These are phyloP conservation scores for Spisula solida DNA, from an alignment of 2,888 invertebrate species.

Conservation along the genomic window DNA sequence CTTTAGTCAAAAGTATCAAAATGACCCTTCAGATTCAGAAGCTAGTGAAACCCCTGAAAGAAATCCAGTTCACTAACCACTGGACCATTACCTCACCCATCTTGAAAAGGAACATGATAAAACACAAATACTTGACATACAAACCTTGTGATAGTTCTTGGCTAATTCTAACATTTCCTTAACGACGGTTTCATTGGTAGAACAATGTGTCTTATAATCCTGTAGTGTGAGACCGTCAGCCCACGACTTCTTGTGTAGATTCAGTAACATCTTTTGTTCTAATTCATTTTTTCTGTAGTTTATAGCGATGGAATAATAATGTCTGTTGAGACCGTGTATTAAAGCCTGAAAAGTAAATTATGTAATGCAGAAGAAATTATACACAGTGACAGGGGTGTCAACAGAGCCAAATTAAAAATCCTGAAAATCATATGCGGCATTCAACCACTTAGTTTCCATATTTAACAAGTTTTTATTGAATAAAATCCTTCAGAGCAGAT, in stretches of 20 bases:
- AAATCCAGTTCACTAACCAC: no score
- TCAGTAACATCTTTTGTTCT: slow-evolving; percentile 99
- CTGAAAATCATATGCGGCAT: not conserved
- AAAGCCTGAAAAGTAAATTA: slow-evolving; percentile 92
- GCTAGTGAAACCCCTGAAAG: no score
- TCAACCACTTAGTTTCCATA: not conserved
- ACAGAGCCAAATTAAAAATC: not conserved
- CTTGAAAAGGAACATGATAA: no score
- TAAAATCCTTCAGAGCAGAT: no score
- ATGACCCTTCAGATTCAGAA: no score
- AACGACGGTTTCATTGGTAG: slow-evolving; percentile 97
- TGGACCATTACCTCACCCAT: no score
- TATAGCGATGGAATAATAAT: slow-evolving; percentile 99
- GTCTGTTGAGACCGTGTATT: slow-evolving; percentile 99
- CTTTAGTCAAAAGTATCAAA: no score
- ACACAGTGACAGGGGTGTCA: not conserved
- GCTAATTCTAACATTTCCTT: slow-evolving; percentile 98
- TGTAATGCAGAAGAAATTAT: not conserved
- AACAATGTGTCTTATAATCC: slow-evolving; percentile 93
- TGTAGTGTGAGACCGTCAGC: slow-evolving; percentile 87
- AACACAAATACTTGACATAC: not conserved
- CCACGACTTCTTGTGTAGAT: slow-evolving; percentile 98
- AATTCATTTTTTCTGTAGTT: slow-evolving; percentile 99
- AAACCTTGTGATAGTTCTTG: slow-evolving; percentile 97
- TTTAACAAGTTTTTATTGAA: not conserved